Evolutionary conservation across 2,113 vertebrate species (phyloP), one percentile per base, ranked within the genome.

Genomic region (Trochalopteron elliotii): DNA sequence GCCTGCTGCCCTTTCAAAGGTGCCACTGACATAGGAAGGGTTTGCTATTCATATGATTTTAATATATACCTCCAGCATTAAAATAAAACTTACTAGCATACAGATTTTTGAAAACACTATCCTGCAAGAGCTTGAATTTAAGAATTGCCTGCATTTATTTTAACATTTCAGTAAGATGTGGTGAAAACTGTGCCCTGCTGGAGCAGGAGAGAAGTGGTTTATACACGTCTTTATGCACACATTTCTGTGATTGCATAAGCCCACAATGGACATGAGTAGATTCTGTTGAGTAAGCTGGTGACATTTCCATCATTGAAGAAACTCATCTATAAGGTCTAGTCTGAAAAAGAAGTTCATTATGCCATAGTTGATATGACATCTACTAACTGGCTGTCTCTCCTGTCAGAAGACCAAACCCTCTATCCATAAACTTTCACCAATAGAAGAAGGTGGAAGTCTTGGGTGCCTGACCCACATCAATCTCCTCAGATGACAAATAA

Each of bases 281-380:
- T 27, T 44, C 69, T 78, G 23, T 71, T 61, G 65, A 53, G 42
- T 74, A 31, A 68, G 77, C 18, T 17, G n/a, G 24, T 68, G 57
- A 42, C 3, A 1, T 44, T 30, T 14, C 11, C 28, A 2, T 23
- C 56, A 5, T 0, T 40, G 42, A 31, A 81, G 60, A 83, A 20
- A 23, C 8, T 74, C 9, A 25, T 39, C 59, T 61, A 6, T 28
- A 52, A 37, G 45, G 22, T 27, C 25, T 70, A 31, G 11, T 31
- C 30, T 71, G 64, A 50, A 53, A 68, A 42, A 12, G 5, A 27
- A 7, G 6, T 16, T 80, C 19, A 11, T 87, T 40, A 16, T 10
- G 37, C 16, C 1, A 2, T 9, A 35, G 24, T 25, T 1, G 0
- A 3, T 12, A 8, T 25, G 55, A 65, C 5, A 23, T 24, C 31